phyloP scores from a whole-genome alignment of 2,888 invertebrate species.

The Agrotis segetum region DNA sequence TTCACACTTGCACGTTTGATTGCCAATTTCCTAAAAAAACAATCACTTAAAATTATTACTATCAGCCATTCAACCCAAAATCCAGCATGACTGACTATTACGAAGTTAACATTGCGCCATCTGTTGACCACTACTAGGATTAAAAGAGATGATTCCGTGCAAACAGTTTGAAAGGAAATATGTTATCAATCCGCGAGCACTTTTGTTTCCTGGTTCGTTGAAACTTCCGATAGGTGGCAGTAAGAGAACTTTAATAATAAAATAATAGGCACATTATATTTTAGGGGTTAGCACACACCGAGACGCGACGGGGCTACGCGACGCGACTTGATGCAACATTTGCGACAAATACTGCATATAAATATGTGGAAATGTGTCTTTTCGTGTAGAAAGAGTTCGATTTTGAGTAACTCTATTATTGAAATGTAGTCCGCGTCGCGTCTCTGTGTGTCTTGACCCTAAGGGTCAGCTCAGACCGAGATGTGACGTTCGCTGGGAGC shows the following conservation, averaged over 20 bases:
- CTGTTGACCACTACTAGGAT: conserved; percentile 65
- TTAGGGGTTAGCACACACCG: conserved; percentile 38
- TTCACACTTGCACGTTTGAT: conserved; percentile 52
- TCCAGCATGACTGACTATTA: conserved; percentile 67
- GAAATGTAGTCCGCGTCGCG: too few relatives aligned
- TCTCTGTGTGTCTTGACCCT: too few relatives aligned
- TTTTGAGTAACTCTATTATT: too few relatives aligned
- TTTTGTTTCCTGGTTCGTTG: conserved; percentile 23
- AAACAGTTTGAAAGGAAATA: conserved; percentile 13
- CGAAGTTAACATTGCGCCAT: conserved; percentile 71
- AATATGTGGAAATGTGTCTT: too few relatives aligned
- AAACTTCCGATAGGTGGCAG: conserved; percentile 48
- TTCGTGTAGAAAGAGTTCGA: too few relatives aligned
- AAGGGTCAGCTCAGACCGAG: too few relatives aligned
- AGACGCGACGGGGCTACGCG: conserved; percentile 32
- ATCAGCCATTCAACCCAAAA: conserved; percentile 85
- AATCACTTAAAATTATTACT: conserved; percentile 74
- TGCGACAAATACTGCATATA: too few relatives aligned
- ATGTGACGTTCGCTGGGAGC: too few relatives aligned
- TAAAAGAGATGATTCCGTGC: conserved; percentile 12
- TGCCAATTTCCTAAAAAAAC: conserved; percentile 75
- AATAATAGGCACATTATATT: too few relatives aligned
- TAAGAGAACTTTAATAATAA: background rate
- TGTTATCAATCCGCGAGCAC: conserved; percentile 3
- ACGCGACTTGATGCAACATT: too few relatives aligned